Percentiles rank a stretch among this genome's conserved stretches.
Conservation (phyloP, 2,797 vertebrate genomes). For the Arnoldichthys spilopterus region DNA sequence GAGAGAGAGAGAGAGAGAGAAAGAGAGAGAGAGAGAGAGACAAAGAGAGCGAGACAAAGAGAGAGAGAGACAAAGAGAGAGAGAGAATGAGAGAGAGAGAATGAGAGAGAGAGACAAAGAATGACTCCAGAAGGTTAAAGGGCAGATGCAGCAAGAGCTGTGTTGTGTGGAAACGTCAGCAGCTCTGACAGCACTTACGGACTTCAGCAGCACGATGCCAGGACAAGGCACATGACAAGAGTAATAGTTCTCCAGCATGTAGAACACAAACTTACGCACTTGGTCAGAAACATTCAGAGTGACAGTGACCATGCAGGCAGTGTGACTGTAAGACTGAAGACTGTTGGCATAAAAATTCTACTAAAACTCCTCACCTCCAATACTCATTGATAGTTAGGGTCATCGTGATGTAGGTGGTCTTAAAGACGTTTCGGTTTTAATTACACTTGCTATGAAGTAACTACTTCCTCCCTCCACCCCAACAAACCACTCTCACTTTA, state of each 20-base stretch:
- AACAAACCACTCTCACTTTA: constrained; percentile 55
- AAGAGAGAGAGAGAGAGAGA: background rate
- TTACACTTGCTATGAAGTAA: too few species aligned
- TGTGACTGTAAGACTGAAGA: background rate
- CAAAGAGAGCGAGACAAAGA: background rate
- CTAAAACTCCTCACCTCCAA: too few species aligned
- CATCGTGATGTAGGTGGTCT: too few species aligned
- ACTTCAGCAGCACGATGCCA: background rate
- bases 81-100: background rate
- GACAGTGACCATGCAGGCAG: background rate
- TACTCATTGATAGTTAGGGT: too few species aligned
- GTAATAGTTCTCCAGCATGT: background rate
- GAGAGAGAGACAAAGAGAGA: background rate
- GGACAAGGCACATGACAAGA: background rate
- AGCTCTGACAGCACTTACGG: constrained; percentile 13
- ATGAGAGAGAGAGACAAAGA: background rate
- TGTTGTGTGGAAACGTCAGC: background rate
- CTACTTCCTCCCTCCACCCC: background rate
- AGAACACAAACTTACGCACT: background rate
- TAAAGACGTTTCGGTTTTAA: too few species aligned
- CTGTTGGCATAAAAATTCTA: background rate
- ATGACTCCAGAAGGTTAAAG: background rate
- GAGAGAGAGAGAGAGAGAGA: background rate
- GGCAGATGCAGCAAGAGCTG: background rate
- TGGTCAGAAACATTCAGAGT: background rate